Evolutionary conservation across 2,113 vertebrate species (phyloP).

Genomic region (Saccopteryx bilineata): DNA sequence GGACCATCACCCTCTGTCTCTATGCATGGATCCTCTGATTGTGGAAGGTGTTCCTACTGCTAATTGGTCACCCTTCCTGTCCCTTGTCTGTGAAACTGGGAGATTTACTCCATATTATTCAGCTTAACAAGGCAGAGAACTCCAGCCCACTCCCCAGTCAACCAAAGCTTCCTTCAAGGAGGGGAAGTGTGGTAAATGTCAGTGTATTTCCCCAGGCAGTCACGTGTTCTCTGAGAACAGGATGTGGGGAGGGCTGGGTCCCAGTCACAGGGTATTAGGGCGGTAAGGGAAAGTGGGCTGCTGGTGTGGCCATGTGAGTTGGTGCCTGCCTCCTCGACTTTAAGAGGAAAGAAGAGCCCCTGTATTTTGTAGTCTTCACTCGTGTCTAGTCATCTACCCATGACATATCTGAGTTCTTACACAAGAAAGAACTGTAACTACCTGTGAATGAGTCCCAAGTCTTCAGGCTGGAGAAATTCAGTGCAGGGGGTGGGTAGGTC

Average conservation of each 20-base stretch:
- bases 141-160: constrained; percentile 56
- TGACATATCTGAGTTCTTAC: constrained; percentile 31
- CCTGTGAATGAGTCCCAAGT: background rate
- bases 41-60: background rate
- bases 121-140: constrained; percentile 55
- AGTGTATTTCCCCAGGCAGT: constrained; percentile 78
- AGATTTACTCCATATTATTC: constrained; percentile 66
- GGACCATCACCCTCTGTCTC: constrained; percentile 42
- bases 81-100: constrained; percentile 32
- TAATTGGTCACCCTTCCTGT: constrained; percentile 48
- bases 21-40: constrained; percentile 39
- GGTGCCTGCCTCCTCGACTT: constrained; percentile 41
- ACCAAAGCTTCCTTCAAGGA: constrained; percentile 71
- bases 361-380: constrained; percentile 53
- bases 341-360: constrained; percentile 48
- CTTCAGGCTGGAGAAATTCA: constrained; percentile 1
- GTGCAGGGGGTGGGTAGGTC: background rate
- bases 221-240: constrained; percentile 83
- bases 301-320: background rate
- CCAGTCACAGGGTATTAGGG: constrained; percentile 72
- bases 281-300: constrained; percentile 34
- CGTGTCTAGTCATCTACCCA: background rate
- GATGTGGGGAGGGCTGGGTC: constrained; percentile 80
- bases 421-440: constrained; percentile 39
- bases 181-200: constrained; percentile 81